Base-by-base conservation (phyloP, 2,888 invertebrate genomes). In the Ophion obscuratus region DNA sequence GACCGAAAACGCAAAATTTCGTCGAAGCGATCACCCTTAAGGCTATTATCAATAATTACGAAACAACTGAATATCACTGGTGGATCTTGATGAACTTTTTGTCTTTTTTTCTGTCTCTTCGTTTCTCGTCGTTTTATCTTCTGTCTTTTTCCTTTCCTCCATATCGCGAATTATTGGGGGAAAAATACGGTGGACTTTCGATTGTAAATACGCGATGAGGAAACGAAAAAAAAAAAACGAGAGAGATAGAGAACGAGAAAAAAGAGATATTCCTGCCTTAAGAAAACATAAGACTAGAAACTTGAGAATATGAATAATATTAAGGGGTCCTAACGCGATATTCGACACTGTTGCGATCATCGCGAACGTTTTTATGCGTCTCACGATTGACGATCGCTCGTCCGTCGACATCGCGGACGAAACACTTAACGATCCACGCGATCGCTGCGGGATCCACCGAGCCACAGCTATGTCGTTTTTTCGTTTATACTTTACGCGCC, bases 231-330 rank as follows among this genome's bases (percentile, higher is more conserved):
- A 76, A 83, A 77, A 17, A 77, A 78, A 75, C 70, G 68, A 74
- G 66, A 62, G 61, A 83, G 82, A 82, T 61, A 81, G 78, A 84
- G 86, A 89, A 90, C 78, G 40, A 92, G 91, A 91, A 91, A 90
- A 92, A 91, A 27, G 36, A 89, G 89, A 92, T 92, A 93, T 92
- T 92, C 92, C 93, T 93, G 93, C 93, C 93, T 93, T 94, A 93
- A 91, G 89, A 91, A 53, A 92, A 91, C 91, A 91, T 92, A 93
- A 93, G 93, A 93, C 93, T 93, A 93, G 92, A 91, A 57, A 87
- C 90, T 87, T 90, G 89, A 88, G 87, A 87, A 90, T 89, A 77
- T 78, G 83, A 83, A 87, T 85, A 88, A 36, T 73, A 36, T 36
- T 59, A 73, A 73, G 36, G 24, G 53, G 40, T 44, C 36, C 61